phyloP scores from a whole-genome alignment of 2,113 vertebrate species.

The Suricata suricatta region DNA sequence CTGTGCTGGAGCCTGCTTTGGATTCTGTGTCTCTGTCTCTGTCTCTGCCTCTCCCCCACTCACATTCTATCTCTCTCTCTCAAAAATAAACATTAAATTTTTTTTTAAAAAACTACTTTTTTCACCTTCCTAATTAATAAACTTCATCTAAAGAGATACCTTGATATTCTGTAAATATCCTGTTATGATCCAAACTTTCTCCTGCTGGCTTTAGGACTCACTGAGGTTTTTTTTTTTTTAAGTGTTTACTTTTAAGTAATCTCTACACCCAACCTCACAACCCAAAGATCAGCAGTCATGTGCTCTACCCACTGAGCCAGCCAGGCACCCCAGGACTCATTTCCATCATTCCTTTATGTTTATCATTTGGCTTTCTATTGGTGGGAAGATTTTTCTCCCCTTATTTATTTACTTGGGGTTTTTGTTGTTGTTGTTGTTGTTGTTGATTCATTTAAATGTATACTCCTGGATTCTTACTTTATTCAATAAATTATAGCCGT shows the following conservation, averaged over 20 bases:
- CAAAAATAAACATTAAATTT: too few relatives aligned
- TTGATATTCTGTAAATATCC: background rate
- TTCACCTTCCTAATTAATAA: background rate
- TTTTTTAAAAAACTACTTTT: background rate
- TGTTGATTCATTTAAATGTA: conserved; percentile 14
- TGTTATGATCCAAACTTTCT: background rate
- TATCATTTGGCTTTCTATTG: background rate
- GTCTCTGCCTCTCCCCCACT: too few relatives aligned
- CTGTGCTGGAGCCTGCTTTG: too few relatives aligned
- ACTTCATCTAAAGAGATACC: background rate
- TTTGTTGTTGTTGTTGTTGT: background rate
- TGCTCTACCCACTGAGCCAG: too few relatives aligned
- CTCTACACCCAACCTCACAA: too few relatives aligned
- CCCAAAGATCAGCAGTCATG: too few relatives aligned
- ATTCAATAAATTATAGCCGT: background rate
- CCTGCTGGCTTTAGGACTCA: background rate
- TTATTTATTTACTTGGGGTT: background rate
- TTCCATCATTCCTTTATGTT: background rate
- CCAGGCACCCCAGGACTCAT: too few relatives aligned
- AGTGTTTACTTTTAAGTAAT: too few relatives aligned
- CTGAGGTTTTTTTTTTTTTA: background rate
- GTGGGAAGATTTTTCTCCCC: background rate
- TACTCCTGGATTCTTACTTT: background rate
- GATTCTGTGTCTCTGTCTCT: too few relatives aligned
- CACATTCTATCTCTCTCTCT: too few relatives aligned